Conservation (phyloP, 2,113 vertebrate genomes). For the Misgurnus anguillicaudatus region DNA sequence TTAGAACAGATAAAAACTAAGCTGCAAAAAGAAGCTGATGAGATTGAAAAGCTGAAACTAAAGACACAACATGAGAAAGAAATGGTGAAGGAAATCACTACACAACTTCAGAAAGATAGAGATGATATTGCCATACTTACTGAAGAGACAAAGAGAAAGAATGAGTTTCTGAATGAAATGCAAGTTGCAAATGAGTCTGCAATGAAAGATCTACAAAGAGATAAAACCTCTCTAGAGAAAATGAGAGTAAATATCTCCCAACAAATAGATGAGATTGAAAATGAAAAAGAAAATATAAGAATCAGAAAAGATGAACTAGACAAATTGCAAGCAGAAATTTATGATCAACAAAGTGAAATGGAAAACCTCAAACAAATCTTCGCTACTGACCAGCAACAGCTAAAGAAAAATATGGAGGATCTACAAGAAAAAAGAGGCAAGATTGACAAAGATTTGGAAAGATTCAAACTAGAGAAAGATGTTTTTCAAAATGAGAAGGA, state of each 20-base stretch:
- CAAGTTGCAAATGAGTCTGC: neutral
- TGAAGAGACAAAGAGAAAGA: slow-evolving; percentile 27
- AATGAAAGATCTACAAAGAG: slow-evolving; percentile 2
- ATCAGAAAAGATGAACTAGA: neutral
- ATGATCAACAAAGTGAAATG: slow-evolving; percentile 14
- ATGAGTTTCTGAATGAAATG: slow-evolving; percentile 16
- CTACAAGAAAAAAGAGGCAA: neutral
- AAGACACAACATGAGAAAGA: neutral
- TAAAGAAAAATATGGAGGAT: neutral
- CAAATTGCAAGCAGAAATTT: neutral
- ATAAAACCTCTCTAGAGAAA: neutral
- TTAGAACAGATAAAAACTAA: neutral
- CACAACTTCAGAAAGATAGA: slow-evolving; percentile 10
- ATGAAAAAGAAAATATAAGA: neutral
- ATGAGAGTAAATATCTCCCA: neutral
- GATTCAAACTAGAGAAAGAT: slow-evolving; percentile 1
- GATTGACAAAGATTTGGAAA: neutral
- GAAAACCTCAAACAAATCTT: slow-evolving; percentile 19
- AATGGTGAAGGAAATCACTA: neutral
- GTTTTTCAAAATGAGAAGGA: neutral
- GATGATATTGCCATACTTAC: neutral
- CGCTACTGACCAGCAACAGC: neutral
- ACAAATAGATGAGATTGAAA: neutral
- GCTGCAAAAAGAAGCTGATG: neutral
- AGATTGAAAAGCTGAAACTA: neutral